Evolutionary conservation across 2,113 vertebrate species (phyloP).

Genomic region (Lasiurus cinereus): DNA sequence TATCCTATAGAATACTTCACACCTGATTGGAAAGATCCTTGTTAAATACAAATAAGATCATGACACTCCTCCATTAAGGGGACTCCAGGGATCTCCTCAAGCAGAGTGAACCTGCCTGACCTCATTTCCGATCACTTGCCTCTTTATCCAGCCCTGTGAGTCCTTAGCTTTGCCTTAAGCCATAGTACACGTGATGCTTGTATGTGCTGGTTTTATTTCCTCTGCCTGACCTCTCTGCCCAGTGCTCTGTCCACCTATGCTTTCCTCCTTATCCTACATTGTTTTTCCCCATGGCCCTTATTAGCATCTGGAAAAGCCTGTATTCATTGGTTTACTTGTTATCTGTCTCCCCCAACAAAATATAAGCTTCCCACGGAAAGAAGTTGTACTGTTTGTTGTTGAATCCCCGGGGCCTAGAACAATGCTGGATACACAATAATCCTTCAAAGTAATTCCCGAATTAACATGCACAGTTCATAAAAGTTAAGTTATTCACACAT

Average conservation of each 20-base stretch:
- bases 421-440: background rate
- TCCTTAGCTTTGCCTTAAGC: background rate
- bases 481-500: background rate
- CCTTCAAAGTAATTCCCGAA: constrained; percentile 12
- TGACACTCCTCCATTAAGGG: background rate
- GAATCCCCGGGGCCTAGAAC: no score
- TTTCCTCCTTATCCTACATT: background rate
- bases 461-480: background rate
- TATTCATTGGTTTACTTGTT: background rate
- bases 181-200: background rate
- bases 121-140: background rate
- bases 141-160: accelerated
- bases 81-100: background rate
- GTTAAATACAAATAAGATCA: background rate
- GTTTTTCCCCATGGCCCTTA: background rate
- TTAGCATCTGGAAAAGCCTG: background rate
- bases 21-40: background rate
- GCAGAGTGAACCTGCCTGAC: background rate
- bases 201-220: background rate
- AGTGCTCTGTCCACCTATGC: accelerated
- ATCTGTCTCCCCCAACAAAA: no score
- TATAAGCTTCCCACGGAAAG: no score
- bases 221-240: background rate
- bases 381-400: no score
- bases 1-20: background rate